These are phyloP conservation scores for Canis aureus DNA, from an alignment of 2,113 vertebrate species.

Conservation along the genomic window DNA sequence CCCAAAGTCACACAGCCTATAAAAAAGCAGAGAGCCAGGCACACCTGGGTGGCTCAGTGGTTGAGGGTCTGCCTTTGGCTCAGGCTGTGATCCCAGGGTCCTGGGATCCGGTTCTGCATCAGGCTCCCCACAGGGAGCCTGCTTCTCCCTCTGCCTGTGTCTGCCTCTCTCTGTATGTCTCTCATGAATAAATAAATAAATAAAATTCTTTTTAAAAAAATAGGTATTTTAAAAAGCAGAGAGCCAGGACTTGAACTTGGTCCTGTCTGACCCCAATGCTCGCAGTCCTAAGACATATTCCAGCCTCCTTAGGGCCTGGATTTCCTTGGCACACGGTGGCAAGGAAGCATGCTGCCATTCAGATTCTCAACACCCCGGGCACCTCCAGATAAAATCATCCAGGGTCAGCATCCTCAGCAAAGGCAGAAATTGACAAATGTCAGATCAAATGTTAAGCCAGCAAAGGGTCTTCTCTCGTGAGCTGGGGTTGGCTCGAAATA, in stretches of 20 bases:
- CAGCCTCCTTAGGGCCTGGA: background rate
- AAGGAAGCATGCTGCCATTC: background rate
- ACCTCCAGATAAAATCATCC: rapidly evolving
- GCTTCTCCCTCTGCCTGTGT: too few relatives aligned
- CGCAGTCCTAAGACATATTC: background rate
- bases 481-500: background rate
- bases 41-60: too few relatives aligned
- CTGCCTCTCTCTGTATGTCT: too few relatives aligned
- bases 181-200: too few relatives aligned
- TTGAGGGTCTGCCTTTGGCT: too few relatives aligned
- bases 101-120: too few relatives aligned
- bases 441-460: background rate
- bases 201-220: too few relatives aligned
- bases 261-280: background rate
- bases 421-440: rapidly evolving
- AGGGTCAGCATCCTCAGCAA: background rate
- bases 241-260: background rate
- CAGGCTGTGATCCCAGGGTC: too few relatives aligned
- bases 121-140: too few relatives aligned
- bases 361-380: background rate
- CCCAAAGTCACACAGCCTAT: background rate
- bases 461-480: background rate
- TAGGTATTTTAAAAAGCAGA: background rate
- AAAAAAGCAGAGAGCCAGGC: background rate
- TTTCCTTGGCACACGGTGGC: background rate